phyloP scores from a whole-genome alignment of 2,888 invertebrate genomes.

The Mimas tiliae region DNA sequence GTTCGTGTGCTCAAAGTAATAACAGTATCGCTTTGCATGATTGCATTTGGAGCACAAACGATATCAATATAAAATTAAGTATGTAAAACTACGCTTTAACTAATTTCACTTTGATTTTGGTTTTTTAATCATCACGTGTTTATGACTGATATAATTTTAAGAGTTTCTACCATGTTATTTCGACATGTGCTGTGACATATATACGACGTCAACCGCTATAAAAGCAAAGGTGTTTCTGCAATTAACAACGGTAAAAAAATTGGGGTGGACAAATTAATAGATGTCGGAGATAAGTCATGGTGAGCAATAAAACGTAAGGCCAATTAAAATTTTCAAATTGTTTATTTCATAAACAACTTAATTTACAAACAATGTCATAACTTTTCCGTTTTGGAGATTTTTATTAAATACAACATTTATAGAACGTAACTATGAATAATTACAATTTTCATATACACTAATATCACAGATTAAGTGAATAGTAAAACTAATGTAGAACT shows the following conservation, averaged over 20 bases:
- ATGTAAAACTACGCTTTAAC: neutral
- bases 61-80: no score
- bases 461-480: conserved; percentile 67
- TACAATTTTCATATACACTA: conserved; percentile 58
- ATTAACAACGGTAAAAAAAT: conserved; percentile 17
- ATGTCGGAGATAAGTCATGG: conserved; percentile 23
- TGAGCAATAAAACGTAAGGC: conserved; percentile 31
- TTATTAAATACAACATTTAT: conserved; percentile 66
- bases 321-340: conserved; percentile 53
- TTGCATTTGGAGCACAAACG: no score
- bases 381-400: conserved; percentile 61
- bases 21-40: no score
- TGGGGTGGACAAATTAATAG: conserved; percentile 24
- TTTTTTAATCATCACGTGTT: neutral
- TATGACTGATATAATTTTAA: neutral
- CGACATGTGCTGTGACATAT: conserved; percentile 14
- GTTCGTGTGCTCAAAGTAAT: no score
- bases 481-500: conserved; percentile 28
- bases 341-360: conserved; percentile 80
- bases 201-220: conserved; percentile 19
- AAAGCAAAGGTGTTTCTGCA: conserved; percentile 24
- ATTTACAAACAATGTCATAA: conserved; percentile 71
- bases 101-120: neutral
- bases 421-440: conserved; percentile 51
- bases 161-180: neutral